These are phyloP conservation scores for Sparidentex hasta DNA, from an alignment of 2,797 vertebrate genomes.

Conservation along the genomic window DNA sequence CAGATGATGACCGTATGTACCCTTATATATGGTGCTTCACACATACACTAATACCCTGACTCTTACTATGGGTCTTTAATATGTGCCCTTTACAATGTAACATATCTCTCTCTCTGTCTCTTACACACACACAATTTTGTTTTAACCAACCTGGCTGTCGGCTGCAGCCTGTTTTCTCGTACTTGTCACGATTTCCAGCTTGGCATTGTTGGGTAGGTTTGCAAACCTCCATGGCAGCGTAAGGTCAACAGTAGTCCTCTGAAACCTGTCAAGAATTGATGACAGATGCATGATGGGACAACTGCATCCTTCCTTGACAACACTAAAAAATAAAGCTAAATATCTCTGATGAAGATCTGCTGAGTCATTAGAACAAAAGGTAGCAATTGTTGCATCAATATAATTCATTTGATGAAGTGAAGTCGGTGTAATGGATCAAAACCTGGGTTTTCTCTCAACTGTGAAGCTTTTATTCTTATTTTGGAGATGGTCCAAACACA, in stretches of 20 bases:
- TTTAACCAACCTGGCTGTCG: conserved; percentile 85
- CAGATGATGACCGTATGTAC: neutral
- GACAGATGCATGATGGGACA: conserved; percentile 3
- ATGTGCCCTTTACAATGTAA: neutral
- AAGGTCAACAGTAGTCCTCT: conserved; percentile 93
- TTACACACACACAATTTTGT: neutral
- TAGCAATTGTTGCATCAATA: neutral
- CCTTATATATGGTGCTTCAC: neutral
- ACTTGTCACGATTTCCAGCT: conserved; percentile 94
- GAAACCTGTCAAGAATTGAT: conserved; percentile 88
- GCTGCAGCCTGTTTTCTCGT: conserved; percentile 80
- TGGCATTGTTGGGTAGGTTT: conserved; percentile 97
- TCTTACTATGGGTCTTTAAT: neutral
- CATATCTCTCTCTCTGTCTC: neutral
- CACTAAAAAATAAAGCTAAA: neutral
- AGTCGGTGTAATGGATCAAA: neutral
- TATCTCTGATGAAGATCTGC: neutral
- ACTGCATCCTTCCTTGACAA: neutral
- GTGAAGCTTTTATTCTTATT: no score
- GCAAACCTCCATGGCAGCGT: conserved; percentile 95
- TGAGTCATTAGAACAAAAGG: neutral
- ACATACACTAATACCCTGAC: neutral
- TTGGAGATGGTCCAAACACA: no score
- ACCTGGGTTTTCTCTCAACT: no score
- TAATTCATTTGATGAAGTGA: neutral